Base-by-base conservation (phyloP, 2,888 invertebrate genomes). In the Sarcophaga subvicina region DNA sequence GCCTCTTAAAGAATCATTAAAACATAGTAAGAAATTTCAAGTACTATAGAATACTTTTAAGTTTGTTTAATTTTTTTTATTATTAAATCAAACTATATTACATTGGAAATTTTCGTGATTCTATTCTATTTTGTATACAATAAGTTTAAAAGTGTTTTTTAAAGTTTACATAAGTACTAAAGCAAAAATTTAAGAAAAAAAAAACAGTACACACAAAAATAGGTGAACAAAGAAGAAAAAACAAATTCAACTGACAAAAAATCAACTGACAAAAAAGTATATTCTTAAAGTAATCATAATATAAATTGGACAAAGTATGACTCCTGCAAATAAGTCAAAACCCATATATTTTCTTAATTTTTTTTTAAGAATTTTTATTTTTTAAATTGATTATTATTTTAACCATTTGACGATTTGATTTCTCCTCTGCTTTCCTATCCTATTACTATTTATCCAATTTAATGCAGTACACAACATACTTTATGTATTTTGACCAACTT, bases 361-460 rank as follows among this genome's bases (percentile, higher is more conserved):
- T 77, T 37, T 45, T 70, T 78, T 76, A 82, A 79, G 64, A 83
- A 80, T 66, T 70, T 80, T 54, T 85, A 70, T 83, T 83, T 82
- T 85, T 62, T 72, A 66, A 80, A 66, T 66, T 85, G 37, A 37
- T 37, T 37, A 37, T 47, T 80, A 85, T 87, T 85, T 87, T 85
- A 77, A 87, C 82, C 60, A 87, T 77, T 80, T 87, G 85, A 87
- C 87, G 47, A 87, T 79, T 83, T 84, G 37, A 76, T 79, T 6
- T 72, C 67, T 83, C 45, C 62, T 59, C 60, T 83, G 5, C 66
- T 25, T 72, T 22, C 66, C 47, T 71, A 12, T n/a, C 17, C 77
- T 45, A 22, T 69, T 49, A 63, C 71, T 79, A 12, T 60, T 60
- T 25, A 47, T 79, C 64, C 45, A 14, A 73, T n/a, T 27, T 66